Conservation (phyloP, 1,140 invertebrate genomes). For the Temnothorax curvispinosus region DNA sequence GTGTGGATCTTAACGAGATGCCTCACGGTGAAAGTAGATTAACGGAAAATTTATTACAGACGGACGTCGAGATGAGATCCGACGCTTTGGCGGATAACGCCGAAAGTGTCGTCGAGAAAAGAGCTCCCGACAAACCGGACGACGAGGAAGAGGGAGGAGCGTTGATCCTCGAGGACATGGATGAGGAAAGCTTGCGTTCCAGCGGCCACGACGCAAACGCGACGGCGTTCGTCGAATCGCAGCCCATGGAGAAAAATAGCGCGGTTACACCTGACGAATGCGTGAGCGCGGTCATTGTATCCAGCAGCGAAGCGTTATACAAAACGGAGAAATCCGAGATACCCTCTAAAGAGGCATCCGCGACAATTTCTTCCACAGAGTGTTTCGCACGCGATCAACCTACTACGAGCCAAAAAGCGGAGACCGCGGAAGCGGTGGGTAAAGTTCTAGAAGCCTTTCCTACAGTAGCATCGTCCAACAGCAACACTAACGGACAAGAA, state of each 20-base stretch:
- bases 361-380: conserved; percentile 34
- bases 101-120: background rate
- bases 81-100: background rate
- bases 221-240: background rate
- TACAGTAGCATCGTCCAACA: conserved; percentile 67
- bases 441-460: conserved; percentile 69
- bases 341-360: background rate
- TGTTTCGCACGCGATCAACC: conserved; percentile 14
- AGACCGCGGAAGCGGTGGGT: conserved; percentile 21
- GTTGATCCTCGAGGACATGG: background rate
- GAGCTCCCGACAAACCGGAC: background rate
- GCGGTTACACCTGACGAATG: conserved; percentile 12
- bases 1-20: background rate
- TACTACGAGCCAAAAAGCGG: conserved; percentile 11
- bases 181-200: conserved; percentile 1
- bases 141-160: background rate
- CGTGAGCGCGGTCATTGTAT: conserved; percentile 16
- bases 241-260: background rate
- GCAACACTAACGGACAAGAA: conserved; percentile 18
- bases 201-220: background rate
- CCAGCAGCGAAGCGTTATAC: conserved; percentile 4
- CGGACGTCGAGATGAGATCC: conserved; percentile 14
- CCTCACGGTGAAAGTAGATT: conserved; percentile 13
- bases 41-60: conserved; percentile 58
- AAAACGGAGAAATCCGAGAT: conserved; percentile 12